Conservation (phyloP, 1,140 invertebrate genomes). For the Bombus waltoni region DNA sequence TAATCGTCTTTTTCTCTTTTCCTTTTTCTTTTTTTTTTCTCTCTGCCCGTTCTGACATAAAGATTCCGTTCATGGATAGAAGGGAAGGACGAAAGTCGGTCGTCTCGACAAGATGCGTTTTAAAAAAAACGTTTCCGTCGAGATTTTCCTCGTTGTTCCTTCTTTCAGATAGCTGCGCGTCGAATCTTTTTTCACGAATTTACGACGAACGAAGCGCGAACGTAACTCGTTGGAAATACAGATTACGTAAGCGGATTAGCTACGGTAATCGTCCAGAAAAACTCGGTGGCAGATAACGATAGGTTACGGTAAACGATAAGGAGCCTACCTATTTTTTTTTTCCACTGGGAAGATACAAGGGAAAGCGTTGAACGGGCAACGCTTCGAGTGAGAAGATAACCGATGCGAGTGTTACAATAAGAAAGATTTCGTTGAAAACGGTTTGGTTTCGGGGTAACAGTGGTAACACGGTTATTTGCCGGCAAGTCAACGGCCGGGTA, state of each 20-base stretch:
- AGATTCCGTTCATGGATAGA: constrained; percentile 13
- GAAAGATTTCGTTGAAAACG: constrained; percentile 32
- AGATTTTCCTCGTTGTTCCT: not conserved
- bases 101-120: not conserved
- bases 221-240: not conserved
- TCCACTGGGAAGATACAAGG: not conserved
- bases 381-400: not conserved
- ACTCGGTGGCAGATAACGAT: constrained; percentile 9
- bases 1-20: constrained; percentile 13
- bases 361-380: not conserved
- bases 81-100: constrained; percentile 4
- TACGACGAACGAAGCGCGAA: not conserved
- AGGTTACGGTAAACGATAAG: constrained; percentile 4
- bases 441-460: constrained; percentile 60
- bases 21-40: not conserved
- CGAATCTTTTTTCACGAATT: not conserved
- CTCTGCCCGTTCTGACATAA: not conserved
- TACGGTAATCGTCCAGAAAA: not conserved
- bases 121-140: not conserved
- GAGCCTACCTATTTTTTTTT: constrained; percentile 2
- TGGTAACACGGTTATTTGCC: constrained; percentile 68
- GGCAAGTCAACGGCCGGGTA: constrained; percentile 80
- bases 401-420: not conserved
- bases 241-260: not conserved
- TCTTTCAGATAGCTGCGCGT: too few relatives aligned